A percentile compares a stretch with the other conserved stretches of the same genome.
These are phyloP conservation scores for Remorina albescens DNA, from an alignment of 2,797 vertebrate genomes.

Conservation along the genomic window DNA sequence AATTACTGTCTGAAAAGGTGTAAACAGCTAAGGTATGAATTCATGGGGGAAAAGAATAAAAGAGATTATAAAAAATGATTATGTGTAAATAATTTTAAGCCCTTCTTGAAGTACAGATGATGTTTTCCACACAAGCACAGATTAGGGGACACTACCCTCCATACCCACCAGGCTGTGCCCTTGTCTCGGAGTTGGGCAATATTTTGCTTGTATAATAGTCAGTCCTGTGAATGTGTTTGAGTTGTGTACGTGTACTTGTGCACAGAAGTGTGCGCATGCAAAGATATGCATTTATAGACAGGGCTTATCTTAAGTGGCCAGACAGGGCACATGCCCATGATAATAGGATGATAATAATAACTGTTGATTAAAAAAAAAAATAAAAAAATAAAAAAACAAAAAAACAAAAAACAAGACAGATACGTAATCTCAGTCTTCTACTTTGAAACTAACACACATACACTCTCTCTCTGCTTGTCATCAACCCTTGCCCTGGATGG, in stretches of 20 bases:
- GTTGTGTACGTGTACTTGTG: neutral
- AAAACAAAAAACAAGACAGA: conserved; percentile 31
- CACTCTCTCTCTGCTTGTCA: conserved; percentile 38
- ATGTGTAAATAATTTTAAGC: no score
- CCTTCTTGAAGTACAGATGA: neutral
- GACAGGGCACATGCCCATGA: conserved; percentile 25
- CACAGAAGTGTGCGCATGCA: neutral
- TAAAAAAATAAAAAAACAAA: conserved; percentile 19
- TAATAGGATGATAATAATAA: conserved; percentile 11
- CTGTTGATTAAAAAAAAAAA: conserved; percentile 37
- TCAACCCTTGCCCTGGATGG: conserved; percentile 54
- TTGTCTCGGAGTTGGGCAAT: conserved; percentile 28
- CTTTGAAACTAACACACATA: neutral
- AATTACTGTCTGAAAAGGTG: neutral
- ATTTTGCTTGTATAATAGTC: neutral
- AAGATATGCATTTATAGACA: neutral
- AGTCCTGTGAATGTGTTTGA: neutral
- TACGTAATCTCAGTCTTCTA: conserved; percentile 7
- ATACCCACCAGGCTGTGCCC: conserved; percentile 58
- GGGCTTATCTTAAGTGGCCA: conserved; percentile 14
- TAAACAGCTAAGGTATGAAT: neutral
- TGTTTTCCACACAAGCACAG: neutral
- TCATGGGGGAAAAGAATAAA: neutral
- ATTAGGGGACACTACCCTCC: neutral
- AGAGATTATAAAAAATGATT: no score